These are phyloP conservation scores for Astreopora myriophthalma DNA, from an alignment of 64 coral and sea anemone genomes.

Conservation along the genomic window DNA sequence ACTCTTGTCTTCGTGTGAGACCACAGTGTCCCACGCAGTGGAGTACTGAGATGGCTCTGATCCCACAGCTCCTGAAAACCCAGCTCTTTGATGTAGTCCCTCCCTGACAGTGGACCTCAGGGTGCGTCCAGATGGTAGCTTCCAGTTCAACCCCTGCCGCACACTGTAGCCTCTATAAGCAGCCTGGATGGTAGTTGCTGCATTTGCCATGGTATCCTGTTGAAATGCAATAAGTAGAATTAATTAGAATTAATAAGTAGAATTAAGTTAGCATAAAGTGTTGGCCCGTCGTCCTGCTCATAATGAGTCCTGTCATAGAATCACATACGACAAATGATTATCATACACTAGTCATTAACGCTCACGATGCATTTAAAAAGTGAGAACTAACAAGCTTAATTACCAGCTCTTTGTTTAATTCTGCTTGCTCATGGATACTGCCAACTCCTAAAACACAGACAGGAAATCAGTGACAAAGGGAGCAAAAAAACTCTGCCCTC, in stretches of 20 bases:
- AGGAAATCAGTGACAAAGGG: too few relatives aligned
- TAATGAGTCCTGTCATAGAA: too few relatives aligned
- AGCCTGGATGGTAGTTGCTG: slow-evolving; percentile 96
- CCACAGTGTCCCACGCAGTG: slow-evolving; percentile 55
- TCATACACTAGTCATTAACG: too few relatives aligned
- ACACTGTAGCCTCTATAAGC: slow-evolving; percentile 89
- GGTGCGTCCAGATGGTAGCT: slow-evolving; percentile 85
- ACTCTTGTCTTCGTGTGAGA: slow-evolving; percentile 34
- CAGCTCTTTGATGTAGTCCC: slow-evolving; percentile 42
- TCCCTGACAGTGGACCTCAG: slow-evolving; percentile 75
- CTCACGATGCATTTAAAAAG: not conserved
- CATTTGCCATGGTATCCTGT: slow-evolving; percentile 53
- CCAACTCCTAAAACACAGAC: slow-evolving; percentile 70
- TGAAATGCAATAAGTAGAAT: not conserved
- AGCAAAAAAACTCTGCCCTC: not conserved
- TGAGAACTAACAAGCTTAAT: not conserved
- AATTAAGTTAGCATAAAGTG: too few relatives aligned
- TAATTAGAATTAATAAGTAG: too few relatives aligned
- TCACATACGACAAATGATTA: too few relatives aligned
- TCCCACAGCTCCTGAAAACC: not conserved
- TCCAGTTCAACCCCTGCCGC: slow-evolving; percentile 89
- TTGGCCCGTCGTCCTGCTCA: too few relatives aligned
- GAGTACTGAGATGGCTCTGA: slow-evolving; percentile 37
- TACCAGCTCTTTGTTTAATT: slow-evolving; percentile 89
- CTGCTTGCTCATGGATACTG: slow-evolving; percentile 90